Evolutionary conservation across 2,888 invertebrate species (phyloP).

Genomic region (Venustoraphidia nigricollis): DNA sequence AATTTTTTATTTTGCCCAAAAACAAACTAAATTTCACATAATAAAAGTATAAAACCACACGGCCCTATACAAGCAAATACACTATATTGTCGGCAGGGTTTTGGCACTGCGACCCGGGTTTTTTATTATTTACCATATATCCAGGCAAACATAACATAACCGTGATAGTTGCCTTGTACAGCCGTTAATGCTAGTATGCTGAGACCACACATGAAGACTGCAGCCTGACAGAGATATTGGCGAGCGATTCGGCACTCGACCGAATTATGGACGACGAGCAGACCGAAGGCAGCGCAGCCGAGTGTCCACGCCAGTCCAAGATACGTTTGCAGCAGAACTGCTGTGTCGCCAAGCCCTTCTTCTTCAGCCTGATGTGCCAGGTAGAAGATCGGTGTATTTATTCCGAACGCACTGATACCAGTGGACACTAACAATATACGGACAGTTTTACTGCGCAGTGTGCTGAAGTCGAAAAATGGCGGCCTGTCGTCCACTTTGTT

Average conservation of each 20-base stretch:
- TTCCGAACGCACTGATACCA: constrained; percentile 65
- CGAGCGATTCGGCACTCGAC: constrained; percentile 73
- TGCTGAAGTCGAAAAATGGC: constrained; percentile 76
- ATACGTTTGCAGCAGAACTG: constrained; percentile 47
- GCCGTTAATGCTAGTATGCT: constrained; percentile 63
- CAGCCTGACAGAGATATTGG: constrained; percentile 71
- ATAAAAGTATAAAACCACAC: no score
- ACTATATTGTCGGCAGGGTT: no score
- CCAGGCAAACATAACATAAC: constrained; percentile 69
- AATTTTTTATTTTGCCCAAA: no score
- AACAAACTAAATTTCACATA: no score
- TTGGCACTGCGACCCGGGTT: neutral
- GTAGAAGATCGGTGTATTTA: constrained; percentile 74
- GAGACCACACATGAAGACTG: constrained; percentile 62
- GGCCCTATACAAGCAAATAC: no score
- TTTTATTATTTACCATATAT: constrained; percentile 44
- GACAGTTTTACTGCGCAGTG: constrained; percentile 69
- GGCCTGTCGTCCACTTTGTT: constrained; percentile 62
- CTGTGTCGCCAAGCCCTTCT: constrained; percentile 41
- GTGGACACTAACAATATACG: constrained; percentile 68
- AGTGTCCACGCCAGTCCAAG: constrained; percentile 71
- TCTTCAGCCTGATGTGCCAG: constrained; percentile 66
- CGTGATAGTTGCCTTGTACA: constrained; percentile 59
- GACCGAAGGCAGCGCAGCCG: constrained; percentile 67
- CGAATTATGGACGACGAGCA: constrained; percentile 67